Evolutionary conservation across 2,113 vertebrate species (phyloP).

Genomic region (Mus pahari): DNA sequence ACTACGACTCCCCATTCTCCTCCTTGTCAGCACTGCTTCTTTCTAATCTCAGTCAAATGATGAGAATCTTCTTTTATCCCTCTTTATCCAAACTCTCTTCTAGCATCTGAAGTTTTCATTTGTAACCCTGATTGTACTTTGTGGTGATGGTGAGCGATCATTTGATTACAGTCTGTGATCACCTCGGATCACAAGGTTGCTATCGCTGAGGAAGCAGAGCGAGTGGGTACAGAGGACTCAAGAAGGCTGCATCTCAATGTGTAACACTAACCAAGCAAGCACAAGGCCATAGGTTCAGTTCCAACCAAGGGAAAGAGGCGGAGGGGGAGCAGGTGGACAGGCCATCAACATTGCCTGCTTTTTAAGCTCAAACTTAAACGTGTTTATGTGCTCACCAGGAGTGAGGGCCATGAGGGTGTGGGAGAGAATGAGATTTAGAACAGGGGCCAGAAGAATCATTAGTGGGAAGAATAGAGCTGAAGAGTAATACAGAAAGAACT

Average conservation of each 20-base stretch:
- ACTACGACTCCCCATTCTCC: neutral
- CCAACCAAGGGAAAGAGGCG: neutral
- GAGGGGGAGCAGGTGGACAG: neutral
- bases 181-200: neutral
- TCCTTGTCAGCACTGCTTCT: neutral
- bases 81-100: conserved; percentile 10
- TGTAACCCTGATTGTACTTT: neutral
- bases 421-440: neutral
- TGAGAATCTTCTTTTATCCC: neutral
- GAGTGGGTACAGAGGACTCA: neutral
- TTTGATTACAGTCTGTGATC: conserved; percentile 20
- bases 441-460: conserved; percentile 9
- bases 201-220: neutral
- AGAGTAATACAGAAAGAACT: neutral
- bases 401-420: neutral
- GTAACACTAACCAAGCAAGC: neutral
- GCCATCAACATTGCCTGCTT: neutral
- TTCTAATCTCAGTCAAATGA: conserved; percentile 33
- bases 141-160: neutral
- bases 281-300: neutral
- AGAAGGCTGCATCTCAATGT: neutral
- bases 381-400: conserved; percentile 33
- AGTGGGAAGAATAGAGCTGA: neutral
- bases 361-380: neutral
- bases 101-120: conserved; percentile 34